These are phyloP conservation scores for Crotophaga sulcirostris DNA, from an alignment of 2,113 vertebrate species.

Conservation along the genomic window DNA sequence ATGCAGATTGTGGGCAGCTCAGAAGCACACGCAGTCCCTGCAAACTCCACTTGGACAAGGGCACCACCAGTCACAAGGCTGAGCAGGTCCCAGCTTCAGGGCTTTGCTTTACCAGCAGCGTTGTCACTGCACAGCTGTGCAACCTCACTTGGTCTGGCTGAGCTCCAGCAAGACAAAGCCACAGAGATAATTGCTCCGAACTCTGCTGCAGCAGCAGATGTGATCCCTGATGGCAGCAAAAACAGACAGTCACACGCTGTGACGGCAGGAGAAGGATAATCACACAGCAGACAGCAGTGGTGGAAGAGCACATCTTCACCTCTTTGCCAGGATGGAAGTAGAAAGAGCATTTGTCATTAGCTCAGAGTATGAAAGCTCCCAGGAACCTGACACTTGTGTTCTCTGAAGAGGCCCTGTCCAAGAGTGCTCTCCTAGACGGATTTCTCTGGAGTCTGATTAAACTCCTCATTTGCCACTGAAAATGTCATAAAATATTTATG, in stretches of 20 bases:
- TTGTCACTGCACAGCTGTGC: not conserved
- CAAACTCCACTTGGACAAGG: rapidly evolving
- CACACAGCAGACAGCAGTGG: rapidly evolving
- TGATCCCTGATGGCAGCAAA: rapidly evolving
- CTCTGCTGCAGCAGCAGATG: not conserved
- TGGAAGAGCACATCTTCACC: not conserved
- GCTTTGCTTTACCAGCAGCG: not conserved
- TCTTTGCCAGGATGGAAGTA: not conserved
- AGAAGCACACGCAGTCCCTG: not conserved
- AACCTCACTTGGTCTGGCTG: rapidly evolving
- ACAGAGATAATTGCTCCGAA: rapidly evolving
- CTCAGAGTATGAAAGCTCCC: not conserved
- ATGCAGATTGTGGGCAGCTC: rapidly evolving
- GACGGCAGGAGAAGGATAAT: not conserved
- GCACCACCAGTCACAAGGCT: rapidly evolving
- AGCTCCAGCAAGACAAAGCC: not conserved
- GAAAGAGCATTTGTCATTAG: not conserved
- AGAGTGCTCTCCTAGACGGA: not conserved
- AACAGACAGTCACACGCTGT: rapidly evolving
- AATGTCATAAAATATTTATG: constrained; percentile 51
- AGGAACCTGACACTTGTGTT: not conserved
- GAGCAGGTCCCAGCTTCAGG: rapidly evolving
- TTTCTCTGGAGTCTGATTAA: constrained; percentile 9
- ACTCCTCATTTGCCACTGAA: constrained; percentile 24
- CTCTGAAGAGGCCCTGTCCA: not conserved